These are phyloP conservation scores for Conops quadrifasciatus DNA, from an alignment of 2,888 invertebrate species.

Conservation along the genomic window DNA sequence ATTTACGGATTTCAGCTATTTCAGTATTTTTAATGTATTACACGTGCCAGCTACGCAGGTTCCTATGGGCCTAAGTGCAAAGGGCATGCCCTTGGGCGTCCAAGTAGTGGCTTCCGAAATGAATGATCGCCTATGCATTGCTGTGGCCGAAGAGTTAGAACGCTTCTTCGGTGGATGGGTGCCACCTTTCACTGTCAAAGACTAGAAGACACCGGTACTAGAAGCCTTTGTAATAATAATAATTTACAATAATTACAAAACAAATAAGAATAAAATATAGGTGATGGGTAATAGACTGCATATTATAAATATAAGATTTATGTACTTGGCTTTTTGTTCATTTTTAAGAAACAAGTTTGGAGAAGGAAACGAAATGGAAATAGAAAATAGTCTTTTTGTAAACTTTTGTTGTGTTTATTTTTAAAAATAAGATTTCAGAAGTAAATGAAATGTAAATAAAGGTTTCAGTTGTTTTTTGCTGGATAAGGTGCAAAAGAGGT, in stretches of 20 bases:
- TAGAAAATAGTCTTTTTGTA: no score
- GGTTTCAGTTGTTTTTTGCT: no score
- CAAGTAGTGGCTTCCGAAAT: constrained; percentile 85
- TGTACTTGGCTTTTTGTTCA: no score
- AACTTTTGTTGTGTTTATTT: no score
- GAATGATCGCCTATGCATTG: constrained; percentile 85
- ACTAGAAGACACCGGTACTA: not conserved
- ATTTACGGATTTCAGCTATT: constrained; percentile 86
- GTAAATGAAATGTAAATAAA: no score
- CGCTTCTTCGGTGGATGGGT: constrained; percentile 91
- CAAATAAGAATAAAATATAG: constrained; percentile 11
- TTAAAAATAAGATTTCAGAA: no score
- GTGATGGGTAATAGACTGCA: constrained; percentile 16
- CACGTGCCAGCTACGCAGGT: constrained; percentile 79
- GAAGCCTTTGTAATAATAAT: not conserved
- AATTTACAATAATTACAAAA: not conserved
- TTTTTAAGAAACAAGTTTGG: no score
- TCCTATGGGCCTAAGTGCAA: constrained; percentile 82
- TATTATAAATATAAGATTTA: no score
- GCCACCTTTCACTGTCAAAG: constrained; percentile 68
- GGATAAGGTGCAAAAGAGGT: no score
- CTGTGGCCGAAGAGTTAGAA: constrained; percentile 89
- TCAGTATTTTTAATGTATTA: constrained; percentile 84
- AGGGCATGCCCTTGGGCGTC: constrained; percentile 87
- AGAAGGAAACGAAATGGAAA: no score